phyloP scores from a whole-genome alignment of 1,140 invertebrate genomes.

The Drosophila rufa region DNA sequence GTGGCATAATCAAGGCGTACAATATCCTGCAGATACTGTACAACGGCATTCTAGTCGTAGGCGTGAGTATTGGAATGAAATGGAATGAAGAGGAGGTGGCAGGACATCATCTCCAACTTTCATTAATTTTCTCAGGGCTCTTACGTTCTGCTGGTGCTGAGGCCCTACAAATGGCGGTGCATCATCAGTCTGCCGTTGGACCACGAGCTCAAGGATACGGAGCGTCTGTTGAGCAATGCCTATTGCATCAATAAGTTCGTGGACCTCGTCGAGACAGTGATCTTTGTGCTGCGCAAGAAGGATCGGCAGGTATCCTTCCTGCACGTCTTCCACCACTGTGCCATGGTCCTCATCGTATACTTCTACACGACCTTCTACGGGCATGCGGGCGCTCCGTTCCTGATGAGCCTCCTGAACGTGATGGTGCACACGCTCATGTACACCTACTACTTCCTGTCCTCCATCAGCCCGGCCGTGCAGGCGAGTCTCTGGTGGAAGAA shows the following conservation, averaged over 20 bases:
- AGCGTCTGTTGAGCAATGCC: constrained; percentile 21
- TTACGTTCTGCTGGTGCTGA: constrained; percentile 2
- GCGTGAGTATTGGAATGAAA: constrained; percentile 17
- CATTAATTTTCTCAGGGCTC: not conserved
- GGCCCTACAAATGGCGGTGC: constrained; percentile 32
- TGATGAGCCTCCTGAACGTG: constrained; percentile 12
- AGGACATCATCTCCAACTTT: not conserved
- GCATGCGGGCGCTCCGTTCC: constrained; percentile 87
- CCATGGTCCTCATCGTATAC: constrained; percentile 44
- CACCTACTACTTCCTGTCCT: constrained; percentile 31
- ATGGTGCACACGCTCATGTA: constrained; percentile 32
- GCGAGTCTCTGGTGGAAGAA: constrained; percentile 34
- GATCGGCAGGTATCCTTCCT: constrained; percentile 48
- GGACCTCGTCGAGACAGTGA: constrained; percentile 51
- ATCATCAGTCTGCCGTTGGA: constrained; percentile 18
- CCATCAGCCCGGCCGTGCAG: constrained; percentile 10
- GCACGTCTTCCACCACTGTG: constrained; percentile 86
- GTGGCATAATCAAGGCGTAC: constrained; percentile 90
- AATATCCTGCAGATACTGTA: constrained; percentile 89
- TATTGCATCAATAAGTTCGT: constrained; percentile 52
- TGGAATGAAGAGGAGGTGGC: too few relatives aligned
- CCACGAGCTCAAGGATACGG: constrained; percentile 25
- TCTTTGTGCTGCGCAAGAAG: constrained; percentile 60
- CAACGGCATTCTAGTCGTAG: constrained; percentile 15
- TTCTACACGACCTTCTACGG: constrained; percentile 17